phyloP scores from a whole-genome alignment of 2,888 invertebrate genomes.

The Harpalus rubripes region DNA sequence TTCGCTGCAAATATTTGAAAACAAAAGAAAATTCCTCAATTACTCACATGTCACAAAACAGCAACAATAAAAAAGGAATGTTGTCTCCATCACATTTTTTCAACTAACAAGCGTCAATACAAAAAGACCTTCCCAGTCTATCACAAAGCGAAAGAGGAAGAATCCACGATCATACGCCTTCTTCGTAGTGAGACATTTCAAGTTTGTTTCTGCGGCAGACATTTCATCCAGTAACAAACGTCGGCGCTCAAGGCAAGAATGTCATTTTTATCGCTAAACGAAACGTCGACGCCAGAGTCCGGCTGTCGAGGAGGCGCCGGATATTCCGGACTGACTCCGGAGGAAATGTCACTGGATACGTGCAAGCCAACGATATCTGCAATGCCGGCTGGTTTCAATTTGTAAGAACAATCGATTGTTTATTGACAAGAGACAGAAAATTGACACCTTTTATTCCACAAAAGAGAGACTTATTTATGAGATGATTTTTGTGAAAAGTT shows the following conservation, averaged over 20 bases:
- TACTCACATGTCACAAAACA: constrained; percentile 41
- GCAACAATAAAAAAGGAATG: constrained; percentile 49
- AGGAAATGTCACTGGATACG: constrained; percentile 22
- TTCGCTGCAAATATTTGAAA: constrained; percentile 23
- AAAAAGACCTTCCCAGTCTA: background rate
- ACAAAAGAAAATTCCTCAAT: constrained; percentile 49
- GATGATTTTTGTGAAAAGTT: too few relatives aligned
- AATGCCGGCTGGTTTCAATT: constrained; percentile 29
- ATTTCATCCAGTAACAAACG: constrained; percentile 63
- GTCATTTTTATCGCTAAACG: constrained; percentile 67
- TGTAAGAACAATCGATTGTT: background rate
- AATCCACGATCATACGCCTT: constrained; percentile 42
- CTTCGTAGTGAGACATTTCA: constrained; percentile 49
- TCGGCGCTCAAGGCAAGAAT: constrained; percentile 57
- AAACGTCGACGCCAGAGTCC: constrained; percentile 64
- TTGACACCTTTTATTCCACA: too few relatives aligned
- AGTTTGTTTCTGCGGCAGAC: constrained; percentile 64
- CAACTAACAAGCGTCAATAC: constrained; percentile 54
- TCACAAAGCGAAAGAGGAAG: constrained; percentile 43
- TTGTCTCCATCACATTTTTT: constrained; percentile 43
- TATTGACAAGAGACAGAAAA: background rate
- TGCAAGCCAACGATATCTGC: constrained; percentile 18
- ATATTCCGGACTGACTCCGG: constrained; percentile 4
- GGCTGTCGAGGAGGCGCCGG: constrained; percentile 18
- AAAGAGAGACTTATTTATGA: too few relatives aligned